These are phyloP conservation scores for Nebria ingens DNA, from an alignment of 1,140 invertebrate species.

Conservation along the genomic window DNA sequence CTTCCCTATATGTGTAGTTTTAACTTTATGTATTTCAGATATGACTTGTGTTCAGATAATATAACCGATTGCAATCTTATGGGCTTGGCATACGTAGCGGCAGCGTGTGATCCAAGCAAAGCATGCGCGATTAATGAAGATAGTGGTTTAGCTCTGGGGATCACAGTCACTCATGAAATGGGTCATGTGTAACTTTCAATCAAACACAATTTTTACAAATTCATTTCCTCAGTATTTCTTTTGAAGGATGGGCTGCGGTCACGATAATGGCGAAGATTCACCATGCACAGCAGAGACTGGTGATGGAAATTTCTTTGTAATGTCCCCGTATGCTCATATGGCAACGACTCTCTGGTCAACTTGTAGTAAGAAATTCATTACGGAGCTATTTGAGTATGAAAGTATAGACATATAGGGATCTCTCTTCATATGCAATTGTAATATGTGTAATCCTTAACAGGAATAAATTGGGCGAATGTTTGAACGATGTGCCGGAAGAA, in stretches of 20 bases:
- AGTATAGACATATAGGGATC: not conserved
- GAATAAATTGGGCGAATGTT: conserved; percentile 51
- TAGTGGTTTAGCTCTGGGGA: conserved; percentile 50
- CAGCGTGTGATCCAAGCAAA: conserved; percentile 50
- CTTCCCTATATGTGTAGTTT: too few species aligned
- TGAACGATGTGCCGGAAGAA: conserved; percentile 49
- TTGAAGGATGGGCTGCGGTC: conserved; percentile 51
- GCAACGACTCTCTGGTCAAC: conserved; percentile 52
- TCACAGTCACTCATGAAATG: conserved; percentile 60
- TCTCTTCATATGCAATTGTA: not conserved
- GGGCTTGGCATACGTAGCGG: conserved; percentile 53
- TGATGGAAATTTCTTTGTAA: conserved; percentile 42
- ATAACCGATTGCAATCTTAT: conserved; percentile 49
- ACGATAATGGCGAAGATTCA: conserved; percentile 42
- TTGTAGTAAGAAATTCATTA: conserved; percentile 52
- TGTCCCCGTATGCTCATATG: conserved; percentile 53
- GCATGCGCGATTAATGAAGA: conserved; percentile 60
- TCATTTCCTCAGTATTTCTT: too few species aligned
- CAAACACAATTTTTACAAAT: too few species aligned
- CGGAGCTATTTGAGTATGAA: conserved; percentile 53
- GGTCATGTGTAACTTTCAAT: conserved; percentile 61
- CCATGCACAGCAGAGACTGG: conserved; percentile 32
- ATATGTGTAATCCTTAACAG: not conserved
- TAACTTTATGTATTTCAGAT: too few species aligned
- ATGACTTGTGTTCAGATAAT: conserved; percentile 34